These are phyloP conservation scores for Anas flavirostris DNA, from an alignment of 2,797 vertebrate genomes.

Conservation along the genomic window DNA sequence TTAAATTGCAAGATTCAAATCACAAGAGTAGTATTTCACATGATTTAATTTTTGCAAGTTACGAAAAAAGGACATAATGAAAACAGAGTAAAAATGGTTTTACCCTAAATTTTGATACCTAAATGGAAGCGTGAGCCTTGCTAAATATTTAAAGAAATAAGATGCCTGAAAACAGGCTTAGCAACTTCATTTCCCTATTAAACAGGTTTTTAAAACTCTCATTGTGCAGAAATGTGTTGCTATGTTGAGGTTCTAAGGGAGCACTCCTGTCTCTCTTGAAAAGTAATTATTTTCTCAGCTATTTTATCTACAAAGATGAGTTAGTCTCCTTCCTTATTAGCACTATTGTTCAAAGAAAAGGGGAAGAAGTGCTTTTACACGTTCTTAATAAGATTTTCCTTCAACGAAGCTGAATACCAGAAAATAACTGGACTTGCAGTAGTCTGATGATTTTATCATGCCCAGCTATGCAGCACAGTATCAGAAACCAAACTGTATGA, in stretches of 20 bases:
- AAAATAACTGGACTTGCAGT: not conserved
- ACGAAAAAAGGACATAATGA: not conserved
- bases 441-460: not conserved
- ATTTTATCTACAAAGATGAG: not conserved
- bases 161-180: not conserved
- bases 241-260: not conserved
- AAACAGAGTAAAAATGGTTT: not conserved
- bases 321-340: not conserved
- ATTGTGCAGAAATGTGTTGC: not conserved
- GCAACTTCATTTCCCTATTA: not conserved
- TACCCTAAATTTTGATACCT: not conserved
- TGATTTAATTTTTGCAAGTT: not conserved
- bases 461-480: not conserved
- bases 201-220: not conserved
- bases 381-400: not conserved
- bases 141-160: not conserved
- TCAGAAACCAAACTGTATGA: rapidly evolving
- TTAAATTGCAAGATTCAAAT: not conserved
- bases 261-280: not conserved
- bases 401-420: not conserved
- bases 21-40: not conserved
- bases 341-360: not conserved
- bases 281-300: not conserved
- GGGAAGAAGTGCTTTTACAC: not conserved
- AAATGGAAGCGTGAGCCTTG: not conserved